Evolutionary conservation across 2,113 vertebrate species (phyloP).

Genomic region (Siniperca knerii): DNA sequence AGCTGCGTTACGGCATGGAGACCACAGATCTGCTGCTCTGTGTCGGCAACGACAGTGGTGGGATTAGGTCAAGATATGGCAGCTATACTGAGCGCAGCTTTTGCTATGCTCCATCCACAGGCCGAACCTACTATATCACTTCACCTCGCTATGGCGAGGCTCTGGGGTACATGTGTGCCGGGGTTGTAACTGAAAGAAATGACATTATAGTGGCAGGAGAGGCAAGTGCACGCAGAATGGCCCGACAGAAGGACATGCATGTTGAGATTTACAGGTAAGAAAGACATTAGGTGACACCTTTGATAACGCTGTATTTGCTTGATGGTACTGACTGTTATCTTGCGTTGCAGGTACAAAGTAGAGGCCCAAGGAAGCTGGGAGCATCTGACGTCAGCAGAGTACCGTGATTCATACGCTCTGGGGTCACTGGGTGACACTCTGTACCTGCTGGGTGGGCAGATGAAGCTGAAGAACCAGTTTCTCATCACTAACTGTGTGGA

Average conservation of each 20-base stretch:
- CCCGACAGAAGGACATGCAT: slow-evolving; percentile 89
- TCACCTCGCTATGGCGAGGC: slow-evolving; percentile 94
- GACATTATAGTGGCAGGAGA: slow-evolving; percentile 94
- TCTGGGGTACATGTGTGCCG: slow-evolving; percentile 90
- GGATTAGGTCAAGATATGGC: slow-evolving; percentile 91
- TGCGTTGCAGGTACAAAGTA: slow-evolving; percentile 88
- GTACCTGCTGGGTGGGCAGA: slow-evolving; percentile 94
- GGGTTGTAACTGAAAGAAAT: slow-evolving; percentile 93
- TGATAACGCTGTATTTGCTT: not conserved
- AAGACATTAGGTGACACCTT: not conserved
- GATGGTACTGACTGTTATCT: slow-evolving; percentile 16
- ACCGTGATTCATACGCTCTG: slow-evolving; percentile 93
- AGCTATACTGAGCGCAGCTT: slow-evolving; percentile 94
- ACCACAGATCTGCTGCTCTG: slow-evolving; percentile 94
- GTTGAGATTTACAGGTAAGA: slow-evolving; percentile 94
- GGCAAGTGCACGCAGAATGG: slow-evolving; percentile 87
- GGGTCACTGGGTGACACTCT: slow-evolving; percentile 87
- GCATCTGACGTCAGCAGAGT: slow-evolving; percentile 89
- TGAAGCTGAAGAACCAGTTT: slow-evolving; percentile 94
- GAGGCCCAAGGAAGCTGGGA: slow-evolving; percentile 93
- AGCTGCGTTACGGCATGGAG: slow-evolving; percentile 97
- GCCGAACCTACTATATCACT: slow-evolving; percentile 92
- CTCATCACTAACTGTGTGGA: slow-evolving; percentile 94
- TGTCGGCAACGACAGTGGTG: slow-evolving; percentile 90
- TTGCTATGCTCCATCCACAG: slow-evolving; percentile 89